A percentile compares a stretch with the other conserved stretches of the same genome.
phyloP scores from a whole-genome alignment of 2,797 vertebrate species.

The Aulostomus chinensis region DNA sequence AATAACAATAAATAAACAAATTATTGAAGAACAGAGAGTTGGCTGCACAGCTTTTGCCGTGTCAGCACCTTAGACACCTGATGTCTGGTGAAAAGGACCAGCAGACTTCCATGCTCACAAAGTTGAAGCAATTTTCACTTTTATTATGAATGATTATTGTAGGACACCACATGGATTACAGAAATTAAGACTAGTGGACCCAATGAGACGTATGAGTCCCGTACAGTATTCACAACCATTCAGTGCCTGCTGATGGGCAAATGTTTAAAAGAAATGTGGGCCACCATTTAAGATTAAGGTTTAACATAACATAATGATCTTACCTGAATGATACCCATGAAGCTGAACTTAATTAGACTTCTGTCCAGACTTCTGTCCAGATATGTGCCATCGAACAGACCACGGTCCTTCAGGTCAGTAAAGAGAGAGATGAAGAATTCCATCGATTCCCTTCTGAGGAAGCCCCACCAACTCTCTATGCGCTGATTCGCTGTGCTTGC shows the following conservation, averaged over 20 bases:
- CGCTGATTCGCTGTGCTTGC: constrained; percentile 21
- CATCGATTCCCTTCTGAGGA: constrained; percentile 19
- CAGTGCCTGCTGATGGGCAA: neutral
- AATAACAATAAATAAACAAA: too few species aligned
- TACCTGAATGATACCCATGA: constrained; percentile 12
- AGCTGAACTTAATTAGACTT: constrained; percentile 24
- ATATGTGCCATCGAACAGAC: constrained; percentile 14
- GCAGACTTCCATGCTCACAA: too few species aligned
- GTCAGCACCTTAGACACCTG: too few species aligned
- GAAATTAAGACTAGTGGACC: too few species aligned
- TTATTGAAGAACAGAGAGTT: too few species aligned
- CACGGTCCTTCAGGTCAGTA: constrained; percentile 20
- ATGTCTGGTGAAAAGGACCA: too few species aligned
- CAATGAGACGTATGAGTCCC: too few species aligned
- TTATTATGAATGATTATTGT: too few species aligned
- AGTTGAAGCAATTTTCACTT: too few species aligned
- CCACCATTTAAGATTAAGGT: neutral
- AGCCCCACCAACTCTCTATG: constrained; percentile 24
- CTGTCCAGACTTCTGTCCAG: constrained; percentile 23
- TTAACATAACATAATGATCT: neutral
- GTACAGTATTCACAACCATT: too few species aligned
- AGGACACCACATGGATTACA: too few species aligned
- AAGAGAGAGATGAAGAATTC: constrained; percentile 24
- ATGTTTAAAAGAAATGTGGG: neutral
- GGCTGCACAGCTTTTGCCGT: too few species aligned